Conservation (phyloP, 2,888 invertebrate species). For the Diadromus collaris region DNA sequence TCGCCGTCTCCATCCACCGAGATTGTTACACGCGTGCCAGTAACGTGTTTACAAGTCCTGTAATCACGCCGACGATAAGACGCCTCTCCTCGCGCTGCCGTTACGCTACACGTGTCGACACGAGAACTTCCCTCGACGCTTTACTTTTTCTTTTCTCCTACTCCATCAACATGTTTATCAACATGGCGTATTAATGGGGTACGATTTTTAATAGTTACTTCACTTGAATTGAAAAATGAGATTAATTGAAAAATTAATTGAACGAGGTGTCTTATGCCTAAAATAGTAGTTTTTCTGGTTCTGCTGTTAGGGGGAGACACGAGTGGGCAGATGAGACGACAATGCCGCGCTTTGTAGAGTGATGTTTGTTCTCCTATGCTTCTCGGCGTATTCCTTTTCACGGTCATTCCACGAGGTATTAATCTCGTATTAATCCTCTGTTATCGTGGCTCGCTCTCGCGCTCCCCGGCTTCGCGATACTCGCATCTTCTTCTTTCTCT, state of each 20-base stretch:
- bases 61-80: conserved; percentile 45
- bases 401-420: conserved; percentile 42
- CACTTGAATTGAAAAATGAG: not conserved
- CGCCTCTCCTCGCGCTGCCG: conserved; percentile 7
- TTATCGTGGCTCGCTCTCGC: conserved; percentile 23
- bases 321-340: conserved; percentile 51
- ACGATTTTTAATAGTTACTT: conserved; percentile 3
- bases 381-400: conserved; percentile 51
- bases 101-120: not conserved
- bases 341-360: conserved; percentile 68
- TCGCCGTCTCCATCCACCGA: not conserved
- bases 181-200: conserved; percentile 29
- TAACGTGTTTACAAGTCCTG: conserved; percentile 48
- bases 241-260: not conserved
- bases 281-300: not conserved
- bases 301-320: too few species aligned
- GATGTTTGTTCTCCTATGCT: conserved; percentile 32
- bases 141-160: not conserved
- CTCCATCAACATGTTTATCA: conserved; percentile 37
- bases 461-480: conserved; percentile 14
- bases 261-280: not conserved
- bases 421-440: conserved; percentile 51
- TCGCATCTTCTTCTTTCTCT: conserved; percentile 17
- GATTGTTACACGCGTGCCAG: conserved; percentile 22
- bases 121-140: not conserved